Conservation (phyloP, 2,888 invertebrate genomes). For the Troilus luridus region DNA sequence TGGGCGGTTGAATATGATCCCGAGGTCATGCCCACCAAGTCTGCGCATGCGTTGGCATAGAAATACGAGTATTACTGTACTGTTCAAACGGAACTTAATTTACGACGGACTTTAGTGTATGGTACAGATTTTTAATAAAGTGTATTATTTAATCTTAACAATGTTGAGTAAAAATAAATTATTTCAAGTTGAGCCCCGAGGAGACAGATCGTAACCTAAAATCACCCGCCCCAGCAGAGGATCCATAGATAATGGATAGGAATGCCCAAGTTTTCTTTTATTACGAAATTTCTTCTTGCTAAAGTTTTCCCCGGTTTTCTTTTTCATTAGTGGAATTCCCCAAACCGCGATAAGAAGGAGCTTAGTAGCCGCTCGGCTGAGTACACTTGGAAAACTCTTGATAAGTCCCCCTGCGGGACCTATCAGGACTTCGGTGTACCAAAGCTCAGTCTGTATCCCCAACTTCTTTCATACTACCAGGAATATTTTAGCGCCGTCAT, state of each 20-base stretch:
- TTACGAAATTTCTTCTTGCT: conserved; percentile 12
- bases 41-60: no score
- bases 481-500: neutral
- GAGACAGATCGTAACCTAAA: neutral
- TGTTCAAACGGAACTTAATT: no score
- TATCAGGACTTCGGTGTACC: neutral
- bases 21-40: no score
- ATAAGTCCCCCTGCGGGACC: neutral
- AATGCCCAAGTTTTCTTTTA: neutral
- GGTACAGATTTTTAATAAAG: no score
- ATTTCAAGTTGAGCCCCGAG: neutral
- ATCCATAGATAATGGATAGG: conserved; percentile 11
- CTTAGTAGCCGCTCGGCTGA: neutral
- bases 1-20: no score
- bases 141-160: no score
- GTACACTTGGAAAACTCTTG: conserved; percentile 22
- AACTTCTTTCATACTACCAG: neutral
- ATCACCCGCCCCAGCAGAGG: neutral
- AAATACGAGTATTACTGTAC: no score
- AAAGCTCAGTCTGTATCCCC: neutral
- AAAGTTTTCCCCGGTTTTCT: neutral
- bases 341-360: neutral
- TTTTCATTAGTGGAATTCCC: conserved; percentile 26
- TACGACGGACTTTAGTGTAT: no score
- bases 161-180: neutral